Evolutionary conservation across 2,888 invertebrate genomes (phyloP).

Genomic region (Herminia tarsipennalis): DNA sequence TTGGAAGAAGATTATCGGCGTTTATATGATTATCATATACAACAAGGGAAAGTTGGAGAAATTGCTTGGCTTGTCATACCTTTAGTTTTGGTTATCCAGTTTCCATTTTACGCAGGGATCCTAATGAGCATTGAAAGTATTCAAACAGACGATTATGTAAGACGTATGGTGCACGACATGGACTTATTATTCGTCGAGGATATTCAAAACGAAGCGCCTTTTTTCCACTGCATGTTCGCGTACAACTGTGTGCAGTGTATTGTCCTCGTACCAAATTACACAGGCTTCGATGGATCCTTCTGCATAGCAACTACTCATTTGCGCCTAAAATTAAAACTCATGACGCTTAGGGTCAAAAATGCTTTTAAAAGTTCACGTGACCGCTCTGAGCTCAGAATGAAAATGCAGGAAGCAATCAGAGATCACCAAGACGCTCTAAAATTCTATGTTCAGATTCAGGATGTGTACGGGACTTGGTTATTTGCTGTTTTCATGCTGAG

Average conservation of each 20-base stretch:
- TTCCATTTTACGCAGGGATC: conserved; percentile 61
- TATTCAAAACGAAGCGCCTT: conserved; percentile 64
- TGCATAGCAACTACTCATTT: conserved; percentile 69
- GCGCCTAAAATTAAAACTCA: conserved; percentile 63
- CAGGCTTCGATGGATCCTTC: conserved; percentile 69
- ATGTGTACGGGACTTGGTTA: conserved; percentile 66
- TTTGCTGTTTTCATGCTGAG: conserved; percentile 62
- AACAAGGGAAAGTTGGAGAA: conserved; percentile 55
- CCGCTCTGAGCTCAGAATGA: conserved; percentile 44
- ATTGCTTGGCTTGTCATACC: conserved; percentile 63
- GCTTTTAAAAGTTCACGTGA: conserved; percentile 53
- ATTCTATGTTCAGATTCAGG: conserved; percentile 59
- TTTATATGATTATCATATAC: conserved; percentile 58
- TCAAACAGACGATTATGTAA: conserved; percentile 52
- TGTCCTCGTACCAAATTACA: conserved; percentile 57
- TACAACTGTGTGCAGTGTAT: conserved; percentile 59
- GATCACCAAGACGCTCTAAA: conserved; percentile 64
- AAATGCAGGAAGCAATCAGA: conserved; percentile 54
- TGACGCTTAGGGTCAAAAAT: conserved; percentile 53
- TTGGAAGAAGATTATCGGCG: conserved; percentile 57
- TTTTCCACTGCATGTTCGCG: conserved; percentile 63
- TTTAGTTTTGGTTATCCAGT: conserved; percentile 53
- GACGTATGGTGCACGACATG: conserved; percentile 69
- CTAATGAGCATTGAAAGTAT: conserved; percentile 58
- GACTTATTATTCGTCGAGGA: conserved; percentile 61